A percentile compares a stretch with the other conserved stretches of the same genome.
phyloP scores from a whole-genome alignment of 1,140 invertebrate genomes.

The Bombus waltoni region DNA sequence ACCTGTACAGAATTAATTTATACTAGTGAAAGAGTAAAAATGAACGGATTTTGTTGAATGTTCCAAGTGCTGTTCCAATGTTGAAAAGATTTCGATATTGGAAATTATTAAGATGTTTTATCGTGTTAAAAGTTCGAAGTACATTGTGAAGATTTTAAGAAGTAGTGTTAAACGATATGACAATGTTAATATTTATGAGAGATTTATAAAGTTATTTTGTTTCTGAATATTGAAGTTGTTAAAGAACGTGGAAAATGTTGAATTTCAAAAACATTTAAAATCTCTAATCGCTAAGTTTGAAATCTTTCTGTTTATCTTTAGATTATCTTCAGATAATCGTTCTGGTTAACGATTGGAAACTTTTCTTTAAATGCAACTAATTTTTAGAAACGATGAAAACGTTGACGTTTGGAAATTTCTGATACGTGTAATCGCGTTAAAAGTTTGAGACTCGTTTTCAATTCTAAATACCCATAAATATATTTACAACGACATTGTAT shows the following conservation, averaged over 20 bases:
- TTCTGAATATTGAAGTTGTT: neutral
- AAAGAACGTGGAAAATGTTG: neutral
- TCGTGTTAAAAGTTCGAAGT: neutral
- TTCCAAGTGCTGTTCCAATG: neutral
- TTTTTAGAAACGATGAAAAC: neutral
- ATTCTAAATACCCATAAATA: no score
- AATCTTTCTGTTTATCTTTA: neutral
- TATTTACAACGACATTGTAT: neutral
- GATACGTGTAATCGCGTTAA: neutral
- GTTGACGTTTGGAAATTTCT: neutral
- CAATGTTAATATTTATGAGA: neutral
- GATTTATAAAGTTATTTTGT: neutral
- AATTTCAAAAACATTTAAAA: neutral
- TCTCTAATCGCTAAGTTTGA: neutral
- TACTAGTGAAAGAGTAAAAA: neutral
- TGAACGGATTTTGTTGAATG: neutral
- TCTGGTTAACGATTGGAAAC: neutral
- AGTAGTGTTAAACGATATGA: neutral
- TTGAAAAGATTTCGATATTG: neutral
- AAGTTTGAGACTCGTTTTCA: neutral
- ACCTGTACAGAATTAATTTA: neutral
- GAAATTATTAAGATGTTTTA: neutral
- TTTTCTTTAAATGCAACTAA: neutral
- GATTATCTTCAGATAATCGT: neutral
- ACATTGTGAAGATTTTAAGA: neutral